Percentiles rank a stretch among this genome's conserved stretches.
These are phyloP conservation scores for Epizoanthus ramosus DNA, from an alignment of 92 coral and sea anemone species.

Conservation along the genomic window DNA sequence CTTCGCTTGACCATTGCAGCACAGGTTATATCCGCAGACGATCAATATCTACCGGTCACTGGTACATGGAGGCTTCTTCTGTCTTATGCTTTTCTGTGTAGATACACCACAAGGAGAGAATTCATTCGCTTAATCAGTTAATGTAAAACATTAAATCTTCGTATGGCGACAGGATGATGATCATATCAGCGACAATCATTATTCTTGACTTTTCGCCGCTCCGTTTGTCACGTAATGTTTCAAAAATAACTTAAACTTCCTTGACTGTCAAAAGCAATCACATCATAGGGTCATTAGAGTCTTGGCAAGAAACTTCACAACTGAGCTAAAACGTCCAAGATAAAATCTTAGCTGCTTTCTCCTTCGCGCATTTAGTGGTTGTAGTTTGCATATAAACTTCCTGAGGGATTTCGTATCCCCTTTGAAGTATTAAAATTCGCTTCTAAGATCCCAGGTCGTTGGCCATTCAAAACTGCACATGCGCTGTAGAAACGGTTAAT, in stretches of 20 bases:
- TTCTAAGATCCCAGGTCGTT: too few relatives aligned
- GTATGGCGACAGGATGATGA: not conserved
- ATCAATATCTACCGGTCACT: not conserved
- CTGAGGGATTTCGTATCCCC: too few relatives aligned
- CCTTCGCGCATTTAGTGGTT: too few relatives aligned
- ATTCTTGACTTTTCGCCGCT: not conserved
- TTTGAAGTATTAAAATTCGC: too few relatives aligned
- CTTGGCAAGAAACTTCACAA: too few relatives aligned
- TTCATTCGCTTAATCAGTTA: not conserved
- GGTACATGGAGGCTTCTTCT: not conserved
- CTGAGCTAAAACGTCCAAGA: too few relatives aligned
- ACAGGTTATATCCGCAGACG: not conserved
- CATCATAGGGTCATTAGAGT: not conserved
- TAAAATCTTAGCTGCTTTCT: too few relatives aligned
- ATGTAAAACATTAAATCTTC: not conserved
- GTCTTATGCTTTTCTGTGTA: not conserved
- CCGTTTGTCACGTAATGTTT: not conserved
- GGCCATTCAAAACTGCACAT: too few relatives aligned
- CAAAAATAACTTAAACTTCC: too few relatives aligned
- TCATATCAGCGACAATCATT: not conserved
- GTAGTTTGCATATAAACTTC: too few relatives aligned
- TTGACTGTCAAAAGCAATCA: slow-evolving; percentile 2
- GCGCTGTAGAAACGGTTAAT: too few relatives aligned
- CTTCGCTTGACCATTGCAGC: slow-evolving; percentile 36
- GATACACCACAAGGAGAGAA: not conserved